phyloP scores from a whole-genome alignment of 2,113 vertebrate species.

The Gorilla gorilla region DNA sequence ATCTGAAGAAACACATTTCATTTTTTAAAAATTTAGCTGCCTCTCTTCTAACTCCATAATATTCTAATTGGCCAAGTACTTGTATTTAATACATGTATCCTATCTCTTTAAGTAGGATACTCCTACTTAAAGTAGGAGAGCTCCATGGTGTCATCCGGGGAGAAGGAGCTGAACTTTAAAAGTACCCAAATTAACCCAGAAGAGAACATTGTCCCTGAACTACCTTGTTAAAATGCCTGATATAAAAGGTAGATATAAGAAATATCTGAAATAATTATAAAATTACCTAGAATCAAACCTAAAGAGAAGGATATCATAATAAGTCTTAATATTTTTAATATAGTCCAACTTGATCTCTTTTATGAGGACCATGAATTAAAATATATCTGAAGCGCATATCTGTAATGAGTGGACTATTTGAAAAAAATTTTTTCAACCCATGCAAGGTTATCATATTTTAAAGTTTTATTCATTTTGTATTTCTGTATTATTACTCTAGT shows the following conservation, averaged over 20 bases:
- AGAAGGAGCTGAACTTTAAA: not conserved
- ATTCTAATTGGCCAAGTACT: too few relatives aligned
- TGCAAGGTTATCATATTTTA: not conserved
- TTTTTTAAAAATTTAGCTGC: too few relatives aligned
- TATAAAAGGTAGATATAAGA: not conserved
- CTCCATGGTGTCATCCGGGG: fast-evolving
- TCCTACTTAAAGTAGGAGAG: too few relatives aligned
- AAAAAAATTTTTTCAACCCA: not conserved
- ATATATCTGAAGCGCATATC: not conserved
- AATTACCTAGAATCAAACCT: not conserved
- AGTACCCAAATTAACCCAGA: not conserved
- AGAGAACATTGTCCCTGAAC: not conserved
- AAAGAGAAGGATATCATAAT: not conserved
- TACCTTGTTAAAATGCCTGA: not conserved
- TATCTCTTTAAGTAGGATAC: too few relatives aligned
- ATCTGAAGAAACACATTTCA: too few relatives aligned
- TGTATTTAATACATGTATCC: too few relatives aligned
- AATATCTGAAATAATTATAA: not conserved
- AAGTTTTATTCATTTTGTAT: not conserved
- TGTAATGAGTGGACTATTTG: not conserved
- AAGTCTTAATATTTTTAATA: not conserved
- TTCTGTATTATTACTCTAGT: not conserved
- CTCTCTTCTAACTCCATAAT: too few relatives aligned
- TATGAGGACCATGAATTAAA: not conserved
- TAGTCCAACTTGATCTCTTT: not conserved